phyloP scores from a whole-genome alignment of 2,113 vertebrate species.

The Rhinogobius similis region DNA sequence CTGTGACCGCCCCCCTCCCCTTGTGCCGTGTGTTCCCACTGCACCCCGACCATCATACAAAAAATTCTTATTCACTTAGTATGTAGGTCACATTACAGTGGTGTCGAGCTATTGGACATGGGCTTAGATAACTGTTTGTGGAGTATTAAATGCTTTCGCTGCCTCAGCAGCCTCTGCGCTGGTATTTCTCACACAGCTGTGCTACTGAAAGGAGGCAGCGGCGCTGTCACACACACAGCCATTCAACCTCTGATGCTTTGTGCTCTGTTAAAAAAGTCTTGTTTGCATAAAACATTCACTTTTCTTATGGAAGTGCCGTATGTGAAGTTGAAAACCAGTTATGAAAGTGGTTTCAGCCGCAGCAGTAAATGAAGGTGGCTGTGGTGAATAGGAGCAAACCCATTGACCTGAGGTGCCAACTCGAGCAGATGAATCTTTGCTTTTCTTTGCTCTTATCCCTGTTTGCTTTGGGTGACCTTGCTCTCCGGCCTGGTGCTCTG shows the following conservation, averaged over 20 bases:
- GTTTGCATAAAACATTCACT: conserved; percentile 58
- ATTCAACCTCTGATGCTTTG: conserved; percentile 48
- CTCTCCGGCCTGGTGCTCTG: conserved; percentile 49
- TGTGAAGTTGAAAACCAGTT: conserved; percentile 36
- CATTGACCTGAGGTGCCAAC: conserved; percentile 72
- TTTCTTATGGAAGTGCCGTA: conserved; percentile 39
- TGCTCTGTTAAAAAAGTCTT: conserved; percentile 39
- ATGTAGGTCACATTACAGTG: conserved; percentile 96
- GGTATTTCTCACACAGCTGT: conserved; percentile 99
- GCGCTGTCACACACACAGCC: conserved; percentile 82
- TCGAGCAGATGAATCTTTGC: conserved; percentile 75
- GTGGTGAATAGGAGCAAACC: conserved; percentile 67
- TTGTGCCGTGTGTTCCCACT: conserved; percentile 21
- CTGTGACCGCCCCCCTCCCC: conserved; percentile 57
- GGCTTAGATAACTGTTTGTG: conserved; percentile 98
- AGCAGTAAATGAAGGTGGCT: conserved; percentile 31
- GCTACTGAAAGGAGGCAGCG: conserved; percentile 91
- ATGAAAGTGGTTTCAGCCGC: conserved; percentile 30
- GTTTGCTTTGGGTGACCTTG: conserved; percentile 92
- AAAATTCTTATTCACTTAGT: conserved; percentile 87
- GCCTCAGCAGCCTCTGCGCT: conserved; percentile 96
- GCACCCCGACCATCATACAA: conserved; percentile 73
- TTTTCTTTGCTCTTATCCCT: conserved; percentile 83
- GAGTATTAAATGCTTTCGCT: conserved; percentile 98
- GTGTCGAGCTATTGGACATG: conserved; percentile 93